phyloP scores from a whole-genome alignment of 2,888 invertebrate genomes.

The Lamellibrachia satsuma region DNA sequence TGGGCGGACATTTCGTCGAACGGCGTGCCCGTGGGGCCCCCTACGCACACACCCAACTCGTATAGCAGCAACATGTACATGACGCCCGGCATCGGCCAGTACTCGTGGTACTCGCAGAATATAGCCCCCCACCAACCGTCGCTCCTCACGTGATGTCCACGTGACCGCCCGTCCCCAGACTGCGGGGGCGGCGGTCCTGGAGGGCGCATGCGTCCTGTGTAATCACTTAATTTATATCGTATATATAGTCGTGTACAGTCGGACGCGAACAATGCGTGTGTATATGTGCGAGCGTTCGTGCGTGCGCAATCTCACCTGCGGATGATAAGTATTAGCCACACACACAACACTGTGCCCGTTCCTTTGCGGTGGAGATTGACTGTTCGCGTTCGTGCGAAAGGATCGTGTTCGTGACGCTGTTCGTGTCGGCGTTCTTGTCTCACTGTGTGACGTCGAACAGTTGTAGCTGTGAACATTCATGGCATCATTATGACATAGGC shows the following conservation, averaged over 20 bases:
- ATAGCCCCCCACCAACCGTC: constrained; percentile 14
- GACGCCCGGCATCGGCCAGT: constrained; percentile 21
- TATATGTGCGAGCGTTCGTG: neutral
- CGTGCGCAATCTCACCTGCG: neutral
- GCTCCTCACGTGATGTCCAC: constrained; percentile 10
- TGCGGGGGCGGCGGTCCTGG: neutral
- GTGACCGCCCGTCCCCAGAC: neutral
- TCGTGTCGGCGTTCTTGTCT: neutral
- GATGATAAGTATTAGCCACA: neutral
- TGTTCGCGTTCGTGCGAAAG: neutral
- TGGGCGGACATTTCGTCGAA: neutral
- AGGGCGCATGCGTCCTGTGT: neutral
- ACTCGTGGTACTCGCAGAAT: constrained; percentile 23
- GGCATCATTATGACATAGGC: neutral
- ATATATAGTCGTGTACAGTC: constrained; percentile 8
- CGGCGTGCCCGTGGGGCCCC: neutral
- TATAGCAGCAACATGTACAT: constrained; percentile 17
- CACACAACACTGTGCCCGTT: neutral
- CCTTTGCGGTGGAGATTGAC: neutral
- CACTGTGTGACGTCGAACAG: neutral
- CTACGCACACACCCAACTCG: neutral
- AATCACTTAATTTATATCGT: constrained; percentile 13
- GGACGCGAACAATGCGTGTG: constrained; percentile 1
- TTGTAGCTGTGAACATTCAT: neutral
- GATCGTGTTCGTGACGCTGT: neutral